Evolutionary conservation across 2,888 invertebrate species (phyloP), one percentile per base, ranked within the genome.

Genomic region (Volucella zonaria): DNA sequence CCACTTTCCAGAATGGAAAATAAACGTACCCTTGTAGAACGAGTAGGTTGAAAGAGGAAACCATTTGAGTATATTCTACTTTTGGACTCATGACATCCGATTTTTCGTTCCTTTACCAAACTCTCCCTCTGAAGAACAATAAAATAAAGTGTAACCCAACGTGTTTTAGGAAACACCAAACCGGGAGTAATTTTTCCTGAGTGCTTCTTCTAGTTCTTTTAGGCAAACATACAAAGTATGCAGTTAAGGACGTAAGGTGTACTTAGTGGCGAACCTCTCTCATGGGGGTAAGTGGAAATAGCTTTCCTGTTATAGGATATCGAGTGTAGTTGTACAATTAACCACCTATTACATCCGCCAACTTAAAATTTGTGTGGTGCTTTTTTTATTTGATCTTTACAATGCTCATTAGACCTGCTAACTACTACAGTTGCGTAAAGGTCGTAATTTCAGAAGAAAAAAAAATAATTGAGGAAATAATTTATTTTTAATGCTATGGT

Each of bases 101-200:
- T 58, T 64, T 64, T 11, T 31, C 47, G 45, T 68, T 61, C 59
- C 52, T 68, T 76, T 58, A 49, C 43, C 43, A 51, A 40, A 59
- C 64, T 64, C 64, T 64, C 64, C 43, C 66, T 54, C 54, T 38
- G 23, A 38, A 59, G 42, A 58, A 52, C 59, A 64, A 64, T 78
- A 64, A 71, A 71, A 71, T 71, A 71, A 78, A 71, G 49, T 71
- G 59, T 58, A 78, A 64, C 40, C 64, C 40, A 73, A 71, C 71
- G 71, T 78, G 64, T 78, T 78, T 51, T 70, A 71, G 78, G 78
- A 71, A 78, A 66, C 71, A 71, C 38, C 66, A 71, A 70, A 66
- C 56, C 52, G 51, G 56, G 70, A 71, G 78, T 64, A 71, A 71
- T 78, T 78, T 71, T 71, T 64, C 64, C 71, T 64, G 51, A 78